Evolutionary conservation across 2,888 invertebrate species (phyloP), one percentile per base, ranked within the genome.

Genomic region (Allygus modestus): DNA sequence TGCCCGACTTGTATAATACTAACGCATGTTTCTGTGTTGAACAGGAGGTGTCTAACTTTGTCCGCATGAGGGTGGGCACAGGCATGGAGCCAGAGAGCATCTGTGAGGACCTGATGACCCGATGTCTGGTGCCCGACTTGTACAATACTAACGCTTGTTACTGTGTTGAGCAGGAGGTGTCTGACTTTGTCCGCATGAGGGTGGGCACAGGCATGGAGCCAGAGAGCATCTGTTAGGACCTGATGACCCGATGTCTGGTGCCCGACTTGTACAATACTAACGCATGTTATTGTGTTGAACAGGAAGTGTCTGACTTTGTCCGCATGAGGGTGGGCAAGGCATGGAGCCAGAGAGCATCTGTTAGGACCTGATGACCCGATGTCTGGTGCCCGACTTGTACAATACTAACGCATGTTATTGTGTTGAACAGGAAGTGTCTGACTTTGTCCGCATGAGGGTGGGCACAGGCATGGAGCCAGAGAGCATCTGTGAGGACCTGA

Each of bases 41-140:
- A 37, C 88, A 93, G 92, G 98, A 99, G 91, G 99, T 98, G 73
- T 93, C 98, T 65, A 94, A 96, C 82, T 99, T 98, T 92, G 96
- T 99, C 85, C 94, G 98, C 79, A 93, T 94, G 84, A 94, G 97
- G 58, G 93, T 99, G 84, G 94, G 95, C 11, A 93, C 93, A 86
- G 95, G 96, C 0, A 94, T 96, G 92, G 96, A 97, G 90, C 99
- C 99, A 20, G 97, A 98, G 89, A 95, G 95, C 90, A 98, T 99
- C 85, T 99, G 99, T 91, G 99, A 99, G 91, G 96, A 97, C 87
- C 92, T 99, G 85, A 97, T 99, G 94, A 97, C 95, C 88, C 94
- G 96, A 86, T 99, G 99, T 91, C 93, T 99, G 83, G 98, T 99
- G 0, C 99, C 99, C 1, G 99, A 99, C 92, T 97, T 97, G 97